Evolutionary conservation across 2,888 invertebrate genomes (phyloP), one percentile per base, ranked within the genome.

Genomic region (Ceriagrion tenellum): DNA sequence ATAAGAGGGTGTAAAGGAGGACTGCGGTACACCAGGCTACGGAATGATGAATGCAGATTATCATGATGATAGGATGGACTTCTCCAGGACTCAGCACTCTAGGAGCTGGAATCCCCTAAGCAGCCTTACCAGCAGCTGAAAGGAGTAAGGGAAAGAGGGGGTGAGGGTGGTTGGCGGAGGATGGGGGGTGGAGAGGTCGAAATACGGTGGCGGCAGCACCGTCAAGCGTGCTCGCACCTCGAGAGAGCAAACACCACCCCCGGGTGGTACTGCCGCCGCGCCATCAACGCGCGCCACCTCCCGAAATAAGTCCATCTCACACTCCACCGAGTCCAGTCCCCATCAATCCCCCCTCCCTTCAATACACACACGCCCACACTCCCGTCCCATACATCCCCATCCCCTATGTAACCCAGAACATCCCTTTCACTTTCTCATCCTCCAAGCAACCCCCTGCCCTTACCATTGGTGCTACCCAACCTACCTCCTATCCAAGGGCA

Each of bases 231-330:
- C n/a, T 69, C 69, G 12, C n/a, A 69, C 69, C 88, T 18, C 59
- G 59, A 88, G 88, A 88, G 55, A 13, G 88, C 47, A 47, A 88
- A 55, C 88, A 88, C 88, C 23, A 26, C 88, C 18, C 40, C 59
- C 18, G 59, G 47, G 47, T 47, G 47, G 88, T 40, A 20, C 88
- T 35, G 35, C 88, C 47, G 40, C 55, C 69, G 13, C 69, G 20
- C 69, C 69, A 69, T 69, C 69, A 69, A 69, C 88, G 26, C 89
- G 35, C 89, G 35, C 89, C 89, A 55, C 89, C 89, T 89, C 89
- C 89, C 55, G 89, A 89, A 89, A 89, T 89, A 89, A 89, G 89
- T 89, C 89, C 55, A 89, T 89, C 89, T 55, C 55, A 89, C 89
- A 89, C 89, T 89, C 89, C 89, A n/a, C 55, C 89, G 55, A 55